Base-by-base conservation (phyloP, 2,888 invertebrate genomes). In the Metalampra italica region DNA sequence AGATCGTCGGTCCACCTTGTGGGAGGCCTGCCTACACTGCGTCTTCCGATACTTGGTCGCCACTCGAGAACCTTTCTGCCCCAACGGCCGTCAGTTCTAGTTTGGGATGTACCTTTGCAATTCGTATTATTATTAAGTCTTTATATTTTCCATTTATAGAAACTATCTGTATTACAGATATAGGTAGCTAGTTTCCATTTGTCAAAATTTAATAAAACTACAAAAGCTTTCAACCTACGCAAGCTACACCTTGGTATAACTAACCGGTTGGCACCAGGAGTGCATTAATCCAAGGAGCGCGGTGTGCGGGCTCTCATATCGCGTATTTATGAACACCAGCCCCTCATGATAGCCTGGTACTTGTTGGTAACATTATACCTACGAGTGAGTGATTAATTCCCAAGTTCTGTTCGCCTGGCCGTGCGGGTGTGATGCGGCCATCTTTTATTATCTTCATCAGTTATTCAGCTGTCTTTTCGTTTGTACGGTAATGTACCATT, bases 291-390 rank as follows among this genome's bases (percentile, higher is more conserved):
- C 74, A 71, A 71, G 71, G 67, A 65, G 62, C 86, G 71, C 75
- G 67, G 85, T 85, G 86, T 85, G 87, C 79, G 87, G 87, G 77
- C 85, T 63, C 66, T 74, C 81, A 78, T 80, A 77, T 75, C 69
- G 68, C 71, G 79, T 81, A 84, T 86, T 86, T 86, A 87, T 85
- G 84, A 79, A 79, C 82, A 79, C 81, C 65, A 59, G 58, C 52
- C 65, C 56, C 56, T 68, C 76, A 76, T 82, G 83, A 71, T 68
- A 68, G 69, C 80, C 75, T 75, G 73, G 78, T 78, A 71, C 75
- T 59, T 57, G 59, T 59, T 45, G 62, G 80, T 80, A 82, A 83
- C 79, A 73, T 72, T 75, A 84, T 71, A 82, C 80, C 69, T 64
- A 62, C 71, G 61, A 66, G 71, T 67, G 59, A 55, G 69, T 75